A percentile compares a stretch with the other conserved stretches of the same genome.
phyloP scores from a whole-genome alignment of 1,140 invertebrate genomes.

The Lucilia sericata region DNA sequence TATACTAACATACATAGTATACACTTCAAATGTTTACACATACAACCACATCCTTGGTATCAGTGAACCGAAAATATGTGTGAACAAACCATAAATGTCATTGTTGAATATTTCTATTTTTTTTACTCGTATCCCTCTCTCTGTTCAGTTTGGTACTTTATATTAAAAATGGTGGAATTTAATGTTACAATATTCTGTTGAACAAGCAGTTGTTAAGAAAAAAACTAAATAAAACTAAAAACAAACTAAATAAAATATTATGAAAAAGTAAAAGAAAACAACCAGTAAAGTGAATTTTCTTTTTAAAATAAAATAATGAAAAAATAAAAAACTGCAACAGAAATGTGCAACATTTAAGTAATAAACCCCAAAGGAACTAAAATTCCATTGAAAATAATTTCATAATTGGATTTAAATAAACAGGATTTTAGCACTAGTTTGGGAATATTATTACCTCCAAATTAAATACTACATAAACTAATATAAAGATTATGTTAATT shows the following conservation, averaged over 20 bases:
- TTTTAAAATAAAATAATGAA: constrained; percentile 14
- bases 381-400: no score
- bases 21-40: neutral
- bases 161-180: neutral
- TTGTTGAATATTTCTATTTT: neutral
- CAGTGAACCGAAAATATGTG: constrained; percentile 17
- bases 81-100: constrained; percentile 24
- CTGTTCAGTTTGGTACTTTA: neutral
- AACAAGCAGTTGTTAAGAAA: neutral
- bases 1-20: no score
- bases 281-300: neutral
- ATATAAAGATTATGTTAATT: no score
- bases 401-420: no score
- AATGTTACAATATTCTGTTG: constrained; percentile 9
- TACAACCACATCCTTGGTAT: neutral
- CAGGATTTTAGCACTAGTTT: no score
- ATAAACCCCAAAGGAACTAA: no score
- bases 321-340: neutral
- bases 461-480: no score
- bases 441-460: no score
- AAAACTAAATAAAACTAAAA: neutral
- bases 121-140: neutral
- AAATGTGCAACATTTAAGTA: neutral
- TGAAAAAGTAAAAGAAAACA: constrained; percentile 3
- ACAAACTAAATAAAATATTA: constrained; percentile 2